Base-by-base conservation (phyloP, 2,113 vertebrate genomes). In the Cariama cristata region DNA sequence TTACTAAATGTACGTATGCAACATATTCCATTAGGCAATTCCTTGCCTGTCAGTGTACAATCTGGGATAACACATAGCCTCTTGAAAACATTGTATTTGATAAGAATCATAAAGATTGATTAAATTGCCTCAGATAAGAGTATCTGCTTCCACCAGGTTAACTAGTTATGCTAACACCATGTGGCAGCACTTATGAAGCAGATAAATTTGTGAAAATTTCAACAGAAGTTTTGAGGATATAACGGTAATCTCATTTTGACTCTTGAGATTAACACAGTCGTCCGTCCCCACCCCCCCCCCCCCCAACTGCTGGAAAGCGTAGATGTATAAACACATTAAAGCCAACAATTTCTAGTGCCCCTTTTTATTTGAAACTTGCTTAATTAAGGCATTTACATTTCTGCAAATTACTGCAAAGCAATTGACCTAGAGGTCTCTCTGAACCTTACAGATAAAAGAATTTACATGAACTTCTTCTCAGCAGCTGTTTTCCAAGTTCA, bases 61-160 rank as follows among this genome's bases (percentile, higher is more conserved):
- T 81, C 87, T 79, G 52, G 79, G 71, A 64, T 83, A 66, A 79
- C 69, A 19, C 28, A 87, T 5, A 17, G 56, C 49, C 60, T 76
- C 94, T 75, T 92, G 86, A 95, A 97, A 90, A 95, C 60, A 93
- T 55, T 92, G 3, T 28, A 88, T 97, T 96, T 94, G 86, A 77
- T 97, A 98, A 94, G 64, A 72, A 95, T 85, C 67, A 28, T 38
- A 79, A 95, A 44, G n/a, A 86, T 72, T 97, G 80, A 96, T 95
- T 95, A 88, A 95, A 96, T 59, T 75, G 40, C 62, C 64, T 88
- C 66, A 59, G 49, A 95, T 95, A 96, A 80, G 73, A 85, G 14
- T 44, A 38, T 60, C 33, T 92, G 58, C 74, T 93, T 50, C 79
- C 79, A 79, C 33, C 38, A 72, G 76, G 33, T 93, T 62, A 88